Evolutionary conservation across 2,888 invertebrate genomes (phyloP), one percentile per base, ranked within the genome.

Genomic region (Leptopilina syphax): DNA sequence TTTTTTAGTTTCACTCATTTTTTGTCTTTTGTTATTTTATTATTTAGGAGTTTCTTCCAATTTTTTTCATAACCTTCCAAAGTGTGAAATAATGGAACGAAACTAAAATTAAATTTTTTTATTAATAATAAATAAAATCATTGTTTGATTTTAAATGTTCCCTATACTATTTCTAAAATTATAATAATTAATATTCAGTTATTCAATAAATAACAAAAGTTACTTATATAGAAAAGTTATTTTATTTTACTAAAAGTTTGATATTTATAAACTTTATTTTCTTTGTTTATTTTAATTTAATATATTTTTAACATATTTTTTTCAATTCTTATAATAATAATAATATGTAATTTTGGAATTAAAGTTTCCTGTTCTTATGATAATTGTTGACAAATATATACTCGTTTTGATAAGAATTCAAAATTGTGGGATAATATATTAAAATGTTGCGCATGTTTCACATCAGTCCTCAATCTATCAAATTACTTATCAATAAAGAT

Each of bases 401-500:
- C 24, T n/a, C 18, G 44, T 44, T 44, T 44, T 63, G 63, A 63
- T 63, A 63, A 63, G 63, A 54, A 70, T 27, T 54, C 54, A 4
- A 70, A 70, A 54, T 54, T 24, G 54, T 24, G 63, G 24, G 6
- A 63, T 63, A 63, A 50, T 50, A 34, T 34, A 50, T 50, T 63
- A 24, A 24, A 70, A 50, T 50, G 50, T 54, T 70, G 70, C 50
- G 54, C 8, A 47, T 70, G 18, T 50, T 12, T 54, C 54, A 57
- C 4, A 54, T 57, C 7, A 9, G 12, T 9, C 8, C 34, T 34
- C 54, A 27, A 73, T 41, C 41, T 57, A 70, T 70, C 57, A 73
- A 73, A 54, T 57, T 57, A 57, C 57, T 73, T 73, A 73, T 73
- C 73, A 57, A 54, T 70, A 44, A 50, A 50, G 54, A 73, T 73